These are phyloP conservation scores for Cotesia glomerata DNA, from an alignment of 1,140 invertebrate genomes.

Conservation along the genomic window DNA sequence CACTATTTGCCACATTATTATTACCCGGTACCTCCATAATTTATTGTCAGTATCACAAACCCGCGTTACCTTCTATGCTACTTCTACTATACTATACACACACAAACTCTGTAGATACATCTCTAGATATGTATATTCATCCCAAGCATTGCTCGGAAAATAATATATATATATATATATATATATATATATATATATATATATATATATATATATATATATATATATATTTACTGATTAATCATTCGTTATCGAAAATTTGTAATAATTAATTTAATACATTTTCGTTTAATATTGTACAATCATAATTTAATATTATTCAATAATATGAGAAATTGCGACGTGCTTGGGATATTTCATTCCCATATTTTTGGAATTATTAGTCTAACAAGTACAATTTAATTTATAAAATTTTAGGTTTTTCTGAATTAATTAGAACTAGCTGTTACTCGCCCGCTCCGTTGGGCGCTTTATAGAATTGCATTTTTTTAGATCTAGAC, in stretches of 20 bases:
- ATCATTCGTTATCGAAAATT: conserved; percentile 14
- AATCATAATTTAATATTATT: neutral
- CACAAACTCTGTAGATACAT: neutral
- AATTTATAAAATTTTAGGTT: too few relatives aligned
- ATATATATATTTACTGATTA: neutral
- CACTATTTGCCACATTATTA: conserved; percentile 40
- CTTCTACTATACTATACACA: neutral
- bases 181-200: too few relatives aligned
- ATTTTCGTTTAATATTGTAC: neutral
- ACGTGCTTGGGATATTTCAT: too few relatives aligned
- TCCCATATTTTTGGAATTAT: too few relatives aligned
- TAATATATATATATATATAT: neutral
- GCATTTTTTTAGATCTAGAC: too few relatives aligned
- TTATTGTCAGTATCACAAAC: conserved; percentile 27
- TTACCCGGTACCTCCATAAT: conserved; percentile 35
- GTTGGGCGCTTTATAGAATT: too few relatives aligned
- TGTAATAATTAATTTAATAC: conserved; percentile 13
- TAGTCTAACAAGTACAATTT: too few relatives aligned
- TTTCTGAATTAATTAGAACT: too few relatives aligned
- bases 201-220: too few relatives aligned
- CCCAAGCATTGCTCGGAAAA: neutral
- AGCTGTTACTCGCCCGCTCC: too few relatives aligned
- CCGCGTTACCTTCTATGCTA: neutral
- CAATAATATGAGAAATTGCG: neutral
- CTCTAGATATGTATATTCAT: neutral